Conservation (phyloP, 2,888 invertebrate genomes). For the Fragum sueziense region DNA sequence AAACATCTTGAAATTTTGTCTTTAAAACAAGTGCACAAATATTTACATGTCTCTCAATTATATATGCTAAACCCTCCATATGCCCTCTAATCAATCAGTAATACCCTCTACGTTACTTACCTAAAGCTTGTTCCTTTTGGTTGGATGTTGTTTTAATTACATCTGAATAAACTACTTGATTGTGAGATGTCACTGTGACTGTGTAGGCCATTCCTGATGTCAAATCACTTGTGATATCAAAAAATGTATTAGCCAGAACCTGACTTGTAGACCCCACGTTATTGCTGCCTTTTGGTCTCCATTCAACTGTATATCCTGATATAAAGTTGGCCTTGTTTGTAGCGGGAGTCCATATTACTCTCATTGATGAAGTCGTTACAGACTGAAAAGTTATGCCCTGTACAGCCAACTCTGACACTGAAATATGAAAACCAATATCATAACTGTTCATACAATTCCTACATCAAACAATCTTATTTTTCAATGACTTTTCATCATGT, state of each 20-base stretch:
- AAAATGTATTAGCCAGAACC: neutral
- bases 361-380: neutral
- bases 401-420: neutral
- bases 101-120: neutral
- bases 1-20: no score
- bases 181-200: neutral
- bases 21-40: no score
- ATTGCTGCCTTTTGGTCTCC: neutral
- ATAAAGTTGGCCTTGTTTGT: neutral
- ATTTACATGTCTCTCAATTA: no score
- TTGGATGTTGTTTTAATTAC: neutral
- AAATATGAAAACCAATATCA: no score
- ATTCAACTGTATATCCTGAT: neutral
- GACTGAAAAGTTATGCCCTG: neutral
- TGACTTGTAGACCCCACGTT: no score
- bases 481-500: no score
- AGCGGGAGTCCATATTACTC: neutral
- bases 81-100: no score
- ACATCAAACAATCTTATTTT: no score
- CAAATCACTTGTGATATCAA: neutral
- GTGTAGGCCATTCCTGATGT: neutral
- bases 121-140: constrained; percentile 1
- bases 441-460: no score
- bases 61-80: no score
- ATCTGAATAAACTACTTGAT: neutral